Evolutionary conservation across 1,140 invertebrate species (phyloP), one percentile per base, ranked within the genome.

Genomic region (Amphibalanus amphitrite): DNA sequence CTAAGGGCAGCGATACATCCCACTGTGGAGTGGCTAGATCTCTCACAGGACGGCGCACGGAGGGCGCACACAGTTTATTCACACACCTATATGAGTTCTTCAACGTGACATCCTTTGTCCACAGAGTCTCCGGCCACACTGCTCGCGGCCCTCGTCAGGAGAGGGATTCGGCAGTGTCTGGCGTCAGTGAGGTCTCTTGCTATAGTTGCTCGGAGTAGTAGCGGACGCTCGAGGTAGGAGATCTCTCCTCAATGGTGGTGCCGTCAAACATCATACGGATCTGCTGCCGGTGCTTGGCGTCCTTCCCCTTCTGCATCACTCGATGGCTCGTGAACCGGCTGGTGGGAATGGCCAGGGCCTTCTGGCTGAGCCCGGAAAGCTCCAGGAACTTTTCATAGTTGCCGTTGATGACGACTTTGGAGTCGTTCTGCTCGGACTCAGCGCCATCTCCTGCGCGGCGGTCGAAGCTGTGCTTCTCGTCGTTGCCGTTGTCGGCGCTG

Each of bases 361-460:
- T 67, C 65, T 67, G 65, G 17, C 65, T 67, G 23, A 67, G 65
- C 23, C 65, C 65, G 10, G 65, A 67, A n/a, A 28, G 65, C 65
- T 67, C 65, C 17, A 67, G 65, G 20, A 67, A 67, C 65, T 67
- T 67, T 8, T 67, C 65, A 28, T 67, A 67, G 65, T 67, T 67
- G 17, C 47, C 47, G 47, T 59, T 59, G 47, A 59, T 20, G 13
- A 59, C 47, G 13, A 59, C 47, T 59, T 59, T 6, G 6, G 13
- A 8, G 17, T 59, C 47, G 6, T 8, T 59, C 47, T 59, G 47
- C 23, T 59, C 47, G 47, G 47, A 59, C 47, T 59, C 47, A 23
- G 47, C 47, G 47, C 47, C 47, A 59, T 59, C 47, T 59, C 47
- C 47, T 23, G 47, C 47, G 47, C 47, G 47, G 13, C 47, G 47